phyloP scores from a whole-genome alignment of 2,113 vertebrate genomes.

The Urocitellus parryii region DNA sequence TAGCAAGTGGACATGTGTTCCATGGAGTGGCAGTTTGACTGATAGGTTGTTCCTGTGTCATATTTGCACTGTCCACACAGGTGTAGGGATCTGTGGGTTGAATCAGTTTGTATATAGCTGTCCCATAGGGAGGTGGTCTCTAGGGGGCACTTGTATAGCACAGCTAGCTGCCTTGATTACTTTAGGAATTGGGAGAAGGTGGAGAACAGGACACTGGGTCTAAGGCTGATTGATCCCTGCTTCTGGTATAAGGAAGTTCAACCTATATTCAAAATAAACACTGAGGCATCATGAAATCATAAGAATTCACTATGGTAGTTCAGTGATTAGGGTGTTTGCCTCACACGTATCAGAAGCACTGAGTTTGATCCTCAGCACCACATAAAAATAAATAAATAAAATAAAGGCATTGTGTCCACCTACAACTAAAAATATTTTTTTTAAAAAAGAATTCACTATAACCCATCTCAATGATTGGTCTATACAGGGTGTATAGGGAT shows the following conservation, averaged over 20 bases:
- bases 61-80: background rate
- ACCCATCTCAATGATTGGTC: background rate
- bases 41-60: background rate
- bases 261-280: background rate
- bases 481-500: background rate
- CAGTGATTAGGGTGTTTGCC: too few relatives aligned
- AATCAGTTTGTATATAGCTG: background rate
- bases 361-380: too few relatives aligned
- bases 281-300: background rate
- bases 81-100: background rate
- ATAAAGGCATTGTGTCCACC: too few relatives aligned
- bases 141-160: too few relatives aligned
- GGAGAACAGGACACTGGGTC: background rate
- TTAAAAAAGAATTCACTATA: background rate
- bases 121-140: too few relatives aligned
- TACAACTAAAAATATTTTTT: too few relatives aligned
- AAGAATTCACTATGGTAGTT: background rate
- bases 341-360: too few relatives aligned
- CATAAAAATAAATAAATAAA: too few relatives aligned
- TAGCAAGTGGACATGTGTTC: background rate
- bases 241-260: background rate
- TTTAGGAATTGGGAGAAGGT: background rate
- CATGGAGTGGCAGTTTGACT: background rate
- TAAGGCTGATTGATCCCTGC: background rate
- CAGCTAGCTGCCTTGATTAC: background rate